Evolutionary conservation across 2,797 vertebrate genomes (phyloP).

Genomic region (Anolis apletophallus): DNA sequence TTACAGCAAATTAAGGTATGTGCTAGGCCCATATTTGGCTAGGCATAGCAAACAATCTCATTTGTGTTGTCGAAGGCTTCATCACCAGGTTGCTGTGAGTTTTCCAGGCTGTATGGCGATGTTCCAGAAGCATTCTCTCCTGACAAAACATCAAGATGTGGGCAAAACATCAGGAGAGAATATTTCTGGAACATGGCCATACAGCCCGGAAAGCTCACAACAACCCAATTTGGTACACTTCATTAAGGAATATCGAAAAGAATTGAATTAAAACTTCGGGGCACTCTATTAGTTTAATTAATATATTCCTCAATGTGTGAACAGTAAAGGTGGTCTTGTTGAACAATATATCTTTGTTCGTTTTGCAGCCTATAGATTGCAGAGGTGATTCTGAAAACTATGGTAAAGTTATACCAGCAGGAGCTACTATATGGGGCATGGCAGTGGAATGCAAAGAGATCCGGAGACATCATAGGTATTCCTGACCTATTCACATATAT

Average conservation of each 20-base stretch:
- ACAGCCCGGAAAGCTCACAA: too few species aligned
- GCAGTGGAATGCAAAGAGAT: slow-evolving; percentile 92
- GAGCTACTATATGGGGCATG: slow-evolving; percentile 91
- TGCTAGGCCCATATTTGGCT: neutral
- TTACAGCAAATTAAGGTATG: neutral
- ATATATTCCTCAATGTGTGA: neutral
- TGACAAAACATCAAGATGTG: too few species aligned
- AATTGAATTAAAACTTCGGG: neutral
- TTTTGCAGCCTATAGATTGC: slow-evolving; percentile 73
- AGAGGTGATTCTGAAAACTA: slow-evolving; percentile 68
- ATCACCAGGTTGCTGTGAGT: too few species aligned
- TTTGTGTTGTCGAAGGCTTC: too few species aligned
- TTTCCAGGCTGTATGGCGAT: too few species aligned
- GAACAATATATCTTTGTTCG: slow-evolving; percentile 10
- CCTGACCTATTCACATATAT: neutral
- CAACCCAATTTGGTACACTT: neutral
- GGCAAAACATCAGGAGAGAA: too few species aligned
- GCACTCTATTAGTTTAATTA: neutral
- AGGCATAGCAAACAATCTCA: neutral
- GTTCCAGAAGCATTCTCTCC: too few species aligned
- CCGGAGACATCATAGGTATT: slow-evolving; percentile 92
- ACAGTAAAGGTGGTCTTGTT: slow-evolving; percentile 2
- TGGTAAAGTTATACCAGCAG: slow-evolving; percentile 93
- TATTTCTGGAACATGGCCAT: too few species aligned
- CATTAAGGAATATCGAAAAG: neutral